Evolutionary conservation across 1,140 invertebrate species (phyloP), one percentile per base, ranked within the genome.

Genomic region (Thrips palmi): DNA sequence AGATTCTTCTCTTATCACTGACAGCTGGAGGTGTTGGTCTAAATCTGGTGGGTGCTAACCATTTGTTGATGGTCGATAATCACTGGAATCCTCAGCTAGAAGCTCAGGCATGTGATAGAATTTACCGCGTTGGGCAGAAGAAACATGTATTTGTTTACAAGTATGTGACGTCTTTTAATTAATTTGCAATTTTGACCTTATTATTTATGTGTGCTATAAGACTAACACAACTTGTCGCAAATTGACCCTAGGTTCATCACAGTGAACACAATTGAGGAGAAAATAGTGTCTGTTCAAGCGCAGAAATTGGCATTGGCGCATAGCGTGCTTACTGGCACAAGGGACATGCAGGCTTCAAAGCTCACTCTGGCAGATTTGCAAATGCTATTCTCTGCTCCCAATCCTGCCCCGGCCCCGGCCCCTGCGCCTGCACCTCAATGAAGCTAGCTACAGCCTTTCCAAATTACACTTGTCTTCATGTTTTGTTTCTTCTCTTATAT

Each of bases 51-150:
- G 87, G 87, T 14, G 89, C 71, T 0, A 93, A 87, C 64, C 83
- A 93, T 58, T 60, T 97, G 7, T 71, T 94, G 29, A 51, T 97
- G 3, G 49, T 91, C 2, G 91, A 96, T 58, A 63, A 87, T 33
- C 88, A 94, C 56, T 96, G 89, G 88, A 96, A 96, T 65, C 89
- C 88, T 1, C 86, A 92, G 47, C 59, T 93, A 17, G 88, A 93
- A 59, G 61, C 74, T 4, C 88, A 96, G 55, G 87, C 88, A 0
- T 85, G 83, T 62, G 88, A 94, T 60, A 63, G 88, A 30, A 77
- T 93, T 31, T 88, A 92, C 59, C 63, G 89, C 39, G 74, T 92
- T 31, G 89, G 89, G 0, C 89, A 96, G 53, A 71, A 54, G 11
- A 82, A 77, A 52, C 52, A 68, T 50, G 86, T 92, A 0, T 64